Percentiles rank a stretch among this genome's conserved stretches.
Conservation (phyloP, 2,113 vertebrate genomes). For the Ptychochromis oligacanthus region DNA sequence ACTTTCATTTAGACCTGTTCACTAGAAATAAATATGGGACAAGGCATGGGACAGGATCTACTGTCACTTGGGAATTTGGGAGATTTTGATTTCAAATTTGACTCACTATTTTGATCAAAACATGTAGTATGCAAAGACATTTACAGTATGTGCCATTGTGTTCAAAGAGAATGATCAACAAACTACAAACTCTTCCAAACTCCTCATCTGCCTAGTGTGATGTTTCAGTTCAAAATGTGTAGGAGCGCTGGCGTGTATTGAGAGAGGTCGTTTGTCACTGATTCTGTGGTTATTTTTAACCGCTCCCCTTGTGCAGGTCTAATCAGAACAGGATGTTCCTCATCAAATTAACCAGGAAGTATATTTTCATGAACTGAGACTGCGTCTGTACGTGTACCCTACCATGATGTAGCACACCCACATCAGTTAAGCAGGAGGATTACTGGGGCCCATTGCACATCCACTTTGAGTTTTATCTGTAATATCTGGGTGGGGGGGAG, state of each 20-base stretch:
- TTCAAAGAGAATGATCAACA: not conserved
- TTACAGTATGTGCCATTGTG: not conserved
- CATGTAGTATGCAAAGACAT: not conserved
- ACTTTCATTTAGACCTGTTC: not conserved
- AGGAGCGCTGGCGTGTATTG: conserved; percentile 38
- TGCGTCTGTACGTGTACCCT: conserved; percentile 30
- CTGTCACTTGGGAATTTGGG: not conserved
- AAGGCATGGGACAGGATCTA: not conserved
- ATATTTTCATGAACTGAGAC: conserved; percentile 57
- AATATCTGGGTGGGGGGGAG: not conserved
- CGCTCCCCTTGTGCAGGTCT: conserved; percentile 60
- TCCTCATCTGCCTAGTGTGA: conserved; percentile 17
- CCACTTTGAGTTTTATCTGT: not conserved
- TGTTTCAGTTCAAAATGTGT: conserved; percentile 10
- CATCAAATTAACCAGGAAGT: conserved; percentile 72
- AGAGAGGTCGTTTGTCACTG: conserved; percentile 75
- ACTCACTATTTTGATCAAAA: not conserved
- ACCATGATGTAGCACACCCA: conserved; percentile 26
- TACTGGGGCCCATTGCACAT: conserved; percentile 19
- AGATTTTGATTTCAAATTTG: not conserved
- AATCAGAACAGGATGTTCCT: conserved; percentile 79
- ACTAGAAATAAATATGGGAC: not conserved
- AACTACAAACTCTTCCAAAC: not conserved
- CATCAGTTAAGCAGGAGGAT: conserved; percentile 32
- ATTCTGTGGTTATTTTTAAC: conserved; percentile 78